Conservation (phyloP, 2,888 invertebrate genomes). For the Nomada lathburiana region DNA sequence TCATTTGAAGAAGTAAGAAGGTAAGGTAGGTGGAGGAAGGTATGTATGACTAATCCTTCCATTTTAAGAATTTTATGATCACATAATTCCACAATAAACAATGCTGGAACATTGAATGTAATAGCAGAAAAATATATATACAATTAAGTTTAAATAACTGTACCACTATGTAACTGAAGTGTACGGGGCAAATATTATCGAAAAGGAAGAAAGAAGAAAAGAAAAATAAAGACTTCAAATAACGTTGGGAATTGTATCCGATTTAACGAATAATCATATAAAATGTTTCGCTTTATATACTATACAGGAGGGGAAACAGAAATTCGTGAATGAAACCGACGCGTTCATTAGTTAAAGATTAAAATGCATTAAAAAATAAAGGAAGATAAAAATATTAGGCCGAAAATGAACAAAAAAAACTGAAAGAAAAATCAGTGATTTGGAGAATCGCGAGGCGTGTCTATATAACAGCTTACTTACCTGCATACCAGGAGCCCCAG, state of each 20-base stretch:
- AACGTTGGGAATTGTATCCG: background rate
- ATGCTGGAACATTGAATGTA: background rate
- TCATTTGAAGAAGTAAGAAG: background rate
- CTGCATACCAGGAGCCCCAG: slow-evolving; percentile 96
- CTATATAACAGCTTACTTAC: slow-evolving; percentile 85
- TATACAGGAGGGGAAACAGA: background rate
- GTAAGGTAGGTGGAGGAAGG: too few relatives aligned
- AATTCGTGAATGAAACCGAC: background rate
- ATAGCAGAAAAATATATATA: background rate
- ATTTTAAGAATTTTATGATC: background rate
- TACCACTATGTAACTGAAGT: background rate
- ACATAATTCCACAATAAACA: background rate
- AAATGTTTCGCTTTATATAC: slow-evolving; percentile 1
- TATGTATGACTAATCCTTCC: slow-evolving; percentile 15
- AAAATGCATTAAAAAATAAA: background rate
- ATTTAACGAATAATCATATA: slow-evolving; percentile 9
- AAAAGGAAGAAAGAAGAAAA: background rate
- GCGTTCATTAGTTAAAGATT: background rate
- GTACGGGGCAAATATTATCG: background rate
- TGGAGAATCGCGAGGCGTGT: slow-evolving; percentile 50
- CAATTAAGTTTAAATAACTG: background rate
- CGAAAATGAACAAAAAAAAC: background rate
- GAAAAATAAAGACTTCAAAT: background rate
- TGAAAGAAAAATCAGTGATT: slow-evolving; percentile 20
- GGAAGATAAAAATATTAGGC: background rate